Evolutionary conservation across 2,888 invertebrate species (phyloP), one percentile per base, ranked within the genome.

Genomic region (Andrena haemorrhoa): DNA sequence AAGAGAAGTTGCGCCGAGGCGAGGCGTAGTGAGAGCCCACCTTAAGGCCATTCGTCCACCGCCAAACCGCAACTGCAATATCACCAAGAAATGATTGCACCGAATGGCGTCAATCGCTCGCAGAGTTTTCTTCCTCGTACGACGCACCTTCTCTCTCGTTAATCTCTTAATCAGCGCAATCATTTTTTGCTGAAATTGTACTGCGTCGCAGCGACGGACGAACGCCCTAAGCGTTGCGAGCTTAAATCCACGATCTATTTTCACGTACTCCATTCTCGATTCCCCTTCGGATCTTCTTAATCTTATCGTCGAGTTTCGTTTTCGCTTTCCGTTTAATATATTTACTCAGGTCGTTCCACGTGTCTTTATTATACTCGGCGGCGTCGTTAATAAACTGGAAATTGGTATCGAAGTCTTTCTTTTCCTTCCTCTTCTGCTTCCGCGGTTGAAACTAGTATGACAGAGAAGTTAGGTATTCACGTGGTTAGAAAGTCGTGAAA

Each of bases 261-360:
- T 94, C 94, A 8, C 94, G n/a, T 94, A 95, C 93, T 71, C 95
- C 91, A 74, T 94, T 94, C 79, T 94, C 95, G 68, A 94, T 92
- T 85, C 95, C 93, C 10, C 82, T 84, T 41, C 89, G 88, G 29
- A 92, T 95, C 95, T 95, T 95, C 56, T 96, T 95, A 86, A 98
- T 98, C 94, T 97, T 98, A 84, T 98, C 98, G 93, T 98, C 98
- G 1, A 97, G 95, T 89, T 97, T 97, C 20, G 96, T 96, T 89
- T 97, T 96, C 0, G 96, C 97, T 94, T 97, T 97, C 49, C 97
- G 95, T 91, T 97, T 96, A 0, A 97, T 95, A 93, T 97, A 97
- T 90, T 97, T 97, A 90, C 96, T 96, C 31, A 97, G 92, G 94
- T 97, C 96, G 92, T 97, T 96, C 97, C 97, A 97, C 4, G 97